A percentile compares a stretch with the other conserved stretches of the same genome.
phyloP scores from a whole-genome alignment of 2,113 vertebrate genomes.

The Toxotes chatareus region DNA sequence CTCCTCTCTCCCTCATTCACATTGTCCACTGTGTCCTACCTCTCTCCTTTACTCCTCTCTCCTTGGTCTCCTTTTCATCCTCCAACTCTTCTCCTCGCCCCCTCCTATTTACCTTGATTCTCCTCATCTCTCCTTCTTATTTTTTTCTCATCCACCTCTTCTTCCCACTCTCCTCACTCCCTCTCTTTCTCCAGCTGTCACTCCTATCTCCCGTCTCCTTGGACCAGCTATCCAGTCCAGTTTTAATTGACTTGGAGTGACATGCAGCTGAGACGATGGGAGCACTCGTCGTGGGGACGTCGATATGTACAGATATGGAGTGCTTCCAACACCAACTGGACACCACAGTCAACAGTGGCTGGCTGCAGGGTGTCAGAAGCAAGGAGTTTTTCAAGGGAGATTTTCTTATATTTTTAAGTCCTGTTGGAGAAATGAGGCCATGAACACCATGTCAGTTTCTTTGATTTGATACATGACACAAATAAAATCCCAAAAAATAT shows the following conservation, averaged over 20 bases:
- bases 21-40: not conserved
- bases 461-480: slow-evolving; percentile 3
- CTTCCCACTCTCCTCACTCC: slow-evolving; percentile 2
- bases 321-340: slow-evolving; percentile 42
- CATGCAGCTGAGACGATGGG: slow-evolving; percentile 51
- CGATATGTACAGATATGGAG: slow-evolving; percentile 56
- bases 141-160: slow-evolving; percentile 11
- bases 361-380: slow-evolving; percentile 31
- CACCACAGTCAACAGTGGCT: slow-evolving; percentile 56
- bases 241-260: slow-evolving; percentile 76
- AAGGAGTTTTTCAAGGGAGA: slow-evolving; percentile 9
- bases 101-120: not conserved
- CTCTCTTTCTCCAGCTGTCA: slow-evolving; percentile 49
- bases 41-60: slow-evolving; percentile 5
- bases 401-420: slow-evolving; percentile 21
- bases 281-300: slow-evolving; percentile 53
- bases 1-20: slow-evolving; percentile 2
- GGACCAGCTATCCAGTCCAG: slow-evolving; percentile 51
- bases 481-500: slow-evolving; percentile 3
- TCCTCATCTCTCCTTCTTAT: slow-evolving; percentile 12
- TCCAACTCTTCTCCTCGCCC: not conserved
- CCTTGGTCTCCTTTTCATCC: not conserved
- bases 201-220: slow-evolving; percentile 44
- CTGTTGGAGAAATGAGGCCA: slow-evolving; percentile 39
- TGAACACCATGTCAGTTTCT: not conserved